Conservation (phyloP, 1,140 invertebrate genomes). For the Drosophila parabipectinata region DNA sequence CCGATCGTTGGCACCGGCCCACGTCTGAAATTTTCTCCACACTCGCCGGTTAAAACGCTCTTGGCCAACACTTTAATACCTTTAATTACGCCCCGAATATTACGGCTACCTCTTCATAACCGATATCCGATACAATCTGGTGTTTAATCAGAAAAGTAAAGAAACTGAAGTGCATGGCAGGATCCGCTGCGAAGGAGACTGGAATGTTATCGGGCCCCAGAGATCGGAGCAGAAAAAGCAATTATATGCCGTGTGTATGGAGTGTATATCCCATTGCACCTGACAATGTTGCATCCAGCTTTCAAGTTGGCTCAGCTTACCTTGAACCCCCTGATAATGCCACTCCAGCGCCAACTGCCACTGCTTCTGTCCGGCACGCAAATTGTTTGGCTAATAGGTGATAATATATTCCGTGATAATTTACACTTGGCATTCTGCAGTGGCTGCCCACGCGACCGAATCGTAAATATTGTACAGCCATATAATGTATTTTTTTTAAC, state of each 20-base stretch:
- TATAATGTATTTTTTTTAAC: slow-evolving; percentile 44
- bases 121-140: slow-evolving; percentile 55
- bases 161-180: slow-evolving; percentile 48
- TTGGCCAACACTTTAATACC: slow-evolving; percentile 65
- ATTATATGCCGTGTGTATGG: slow-evolving; percentile 55
- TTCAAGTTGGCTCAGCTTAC: slow-evolving; percentile 47
- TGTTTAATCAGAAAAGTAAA: slow-evolving; percentile 75
- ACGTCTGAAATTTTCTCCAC: slow-evolving; percentile 38
- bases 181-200: slow-evolving; percentile 22
- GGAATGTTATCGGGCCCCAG: slow-evolving; percentile 65
- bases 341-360: slow-evolving; percentile 10
- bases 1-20: slow-evolving; percentile 24
- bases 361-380: slow-evolving; percentile 49
- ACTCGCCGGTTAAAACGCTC: slow-evolving; percentile 16
- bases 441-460: slow-evolving; percentile 56
- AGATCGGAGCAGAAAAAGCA: slow-evolving; percentile 63
- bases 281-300: slow-evolving; percentile 31
- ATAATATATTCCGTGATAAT: slow-evolving; percentile 61
- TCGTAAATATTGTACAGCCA: slow-evolving; percentile 55
- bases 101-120: slow-evolving; percentile 43
- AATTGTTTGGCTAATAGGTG: slow-evolving; percentile 66
- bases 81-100: slow-evolving; percentile 78
- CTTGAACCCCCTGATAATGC: slow-evolving; percentile 54
- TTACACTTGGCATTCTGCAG: slow-evolving; percentile 62
- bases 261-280: slow-evolving; percentile 17